Percentiles rank a stretch among this genome's conserved stretches.
phyloP scores from a whole-genome alignment of 2,888 invertebrate species.

The Sphecodes monilicornis region DNA sequence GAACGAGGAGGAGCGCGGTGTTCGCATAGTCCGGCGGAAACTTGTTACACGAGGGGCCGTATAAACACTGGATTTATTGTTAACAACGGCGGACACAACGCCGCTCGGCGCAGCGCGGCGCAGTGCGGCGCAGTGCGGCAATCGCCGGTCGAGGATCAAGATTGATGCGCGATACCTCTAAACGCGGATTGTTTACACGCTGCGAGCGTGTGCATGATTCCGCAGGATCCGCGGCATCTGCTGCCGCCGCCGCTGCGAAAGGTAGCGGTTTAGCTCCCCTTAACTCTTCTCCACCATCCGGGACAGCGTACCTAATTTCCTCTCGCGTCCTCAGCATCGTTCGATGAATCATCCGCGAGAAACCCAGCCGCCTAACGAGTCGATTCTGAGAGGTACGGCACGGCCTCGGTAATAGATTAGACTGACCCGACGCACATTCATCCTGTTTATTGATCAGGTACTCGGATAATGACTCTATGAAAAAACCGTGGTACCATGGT shows the following conservation, averaged over 20 bases:
- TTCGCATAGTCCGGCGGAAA: conserved; percentile 27
- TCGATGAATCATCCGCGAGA: neutral
- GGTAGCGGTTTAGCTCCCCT: conserved; percentile 39
- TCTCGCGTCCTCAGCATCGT: neutral
- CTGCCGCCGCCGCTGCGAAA: conserved; percentile 18
- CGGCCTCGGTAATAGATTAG: too few species aligned
- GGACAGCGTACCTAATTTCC: conserved; percentile 29
- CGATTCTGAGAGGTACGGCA: neutral
- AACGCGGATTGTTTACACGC: conserved; percentile 64
- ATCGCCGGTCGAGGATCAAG: conserved; percentile 35
- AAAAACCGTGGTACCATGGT: too few species aligned
- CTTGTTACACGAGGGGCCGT: conserved; percentile 38
- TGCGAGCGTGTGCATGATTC: conserved; percentile 37
- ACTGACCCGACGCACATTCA: too few species aligned
- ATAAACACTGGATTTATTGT: conserved; percentile 55
- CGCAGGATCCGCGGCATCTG: conserved; percentile 38
- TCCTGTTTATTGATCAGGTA: too few species aligned
- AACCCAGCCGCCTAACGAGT: neutral
- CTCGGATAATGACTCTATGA: too few species aligned
- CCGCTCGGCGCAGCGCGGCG: conserved; percentile 1
- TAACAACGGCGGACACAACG: conserved; percentile 35
- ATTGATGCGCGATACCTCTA: conserved; percentile 51
- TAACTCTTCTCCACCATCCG: conserved; percentile 1
- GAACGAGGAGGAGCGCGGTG: neutral
- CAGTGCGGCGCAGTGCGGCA: neutral